Evolutionary conservation across 2,888 invertebrate species (phyloP), one percentile per base, ranked within the genome.

Genomic region (Catocala sponsa): DNA sequence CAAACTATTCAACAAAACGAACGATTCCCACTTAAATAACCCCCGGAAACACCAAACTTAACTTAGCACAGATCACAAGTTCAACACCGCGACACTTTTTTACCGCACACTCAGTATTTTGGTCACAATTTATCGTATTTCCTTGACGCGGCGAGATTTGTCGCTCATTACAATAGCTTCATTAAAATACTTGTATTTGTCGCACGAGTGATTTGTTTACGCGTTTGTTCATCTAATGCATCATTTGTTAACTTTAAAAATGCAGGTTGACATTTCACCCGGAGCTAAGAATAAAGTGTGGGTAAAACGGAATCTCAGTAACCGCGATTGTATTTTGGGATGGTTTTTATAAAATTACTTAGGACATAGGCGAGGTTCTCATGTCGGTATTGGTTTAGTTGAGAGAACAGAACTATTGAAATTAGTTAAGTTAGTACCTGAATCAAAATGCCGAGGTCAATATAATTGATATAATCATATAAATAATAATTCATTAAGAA

Each of bases 141-240:
- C 73, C 74, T 69, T 46, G 33, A 79, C 84, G 87, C 88, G 86
- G 83, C 85, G 82, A 90, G 90, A 91, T 91, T 90, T 88, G 86
- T 85, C 63, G 79, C 82, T 76, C 80, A 47, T 65, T 81, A 76
- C 82, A 59, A 59, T 63, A 76, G 85, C 82, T 86, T 93, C 93
- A 91, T 94, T 94, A 94, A 94, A 90, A 93, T 93, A 87, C 80
- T 89, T 88, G 81, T 80, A 88, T 92, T 91, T 85, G 91, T 90
- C 53, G 48, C 12, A 48, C 80, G 70, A 66, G 88, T 91, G 90
- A 92, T 93, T 93, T 91, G 90, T 92, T 87, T 79, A 76, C 85
- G 71, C 82, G 83, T 84, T 83, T 85, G 80, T 81, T 82, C 83
- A 80, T 53, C 54, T 64, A 49, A 76, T 62, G 74, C 66, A 49